A percentile compares a stretch with the other conserved stretches of the same genome.
phyloP scores from a whole-genome alignment of 2,888 invertebrate genomes.

The Aporophyla lueneburgensis region DNA sequence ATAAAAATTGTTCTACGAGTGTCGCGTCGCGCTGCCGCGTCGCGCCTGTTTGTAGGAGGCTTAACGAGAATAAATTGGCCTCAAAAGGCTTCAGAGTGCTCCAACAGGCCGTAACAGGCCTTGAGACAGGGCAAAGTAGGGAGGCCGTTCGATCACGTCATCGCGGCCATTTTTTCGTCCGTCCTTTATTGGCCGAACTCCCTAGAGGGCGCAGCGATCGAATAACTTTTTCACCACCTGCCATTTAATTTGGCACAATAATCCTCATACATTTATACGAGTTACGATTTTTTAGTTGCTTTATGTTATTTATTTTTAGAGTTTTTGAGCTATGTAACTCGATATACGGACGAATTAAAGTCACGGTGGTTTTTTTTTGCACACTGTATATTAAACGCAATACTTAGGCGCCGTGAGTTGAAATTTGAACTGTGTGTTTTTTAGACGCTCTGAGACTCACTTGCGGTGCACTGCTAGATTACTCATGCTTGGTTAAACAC shows the following conservation, averaged over 20 bases:
- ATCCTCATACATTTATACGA: conserved; percentile 84
- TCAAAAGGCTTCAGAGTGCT: conserved; percentile 33
- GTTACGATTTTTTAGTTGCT: conserved; percentile 71
- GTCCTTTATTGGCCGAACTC: conserved; percentile 63
- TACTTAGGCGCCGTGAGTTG: no score
- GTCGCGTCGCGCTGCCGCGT: no score
- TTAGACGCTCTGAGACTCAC: no score
- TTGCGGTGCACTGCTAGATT: no score
- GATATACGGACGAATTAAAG: no score
- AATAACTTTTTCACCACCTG: conserved; percentile 77
- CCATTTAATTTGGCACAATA: conserved; percentile 78
- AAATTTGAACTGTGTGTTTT: no score
- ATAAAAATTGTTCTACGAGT: no score
- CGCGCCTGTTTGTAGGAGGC: no score
- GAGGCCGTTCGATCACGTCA: conserved; percentile 60
- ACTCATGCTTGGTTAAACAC: no score
- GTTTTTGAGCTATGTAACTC: background rate
- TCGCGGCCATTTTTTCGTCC: conserved; percentile 58
- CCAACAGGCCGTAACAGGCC: conserved; percentile 34
- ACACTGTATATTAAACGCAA: no score
- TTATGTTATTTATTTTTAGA: conserved; percentile 41
- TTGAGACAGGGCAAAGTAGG: conserved; percentile 28
- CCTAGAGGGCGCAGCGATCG: conserved; percentile 65
- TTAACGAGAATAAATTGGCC: conserved; percentile 39
- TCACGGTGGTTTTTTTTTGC: no score